A percentile compares a stretch with the other conserved stretches of the same genome.
Conservation (phyloP, 2,797 vertebrate genomes). For the Pangasius krempfi region DNA sequence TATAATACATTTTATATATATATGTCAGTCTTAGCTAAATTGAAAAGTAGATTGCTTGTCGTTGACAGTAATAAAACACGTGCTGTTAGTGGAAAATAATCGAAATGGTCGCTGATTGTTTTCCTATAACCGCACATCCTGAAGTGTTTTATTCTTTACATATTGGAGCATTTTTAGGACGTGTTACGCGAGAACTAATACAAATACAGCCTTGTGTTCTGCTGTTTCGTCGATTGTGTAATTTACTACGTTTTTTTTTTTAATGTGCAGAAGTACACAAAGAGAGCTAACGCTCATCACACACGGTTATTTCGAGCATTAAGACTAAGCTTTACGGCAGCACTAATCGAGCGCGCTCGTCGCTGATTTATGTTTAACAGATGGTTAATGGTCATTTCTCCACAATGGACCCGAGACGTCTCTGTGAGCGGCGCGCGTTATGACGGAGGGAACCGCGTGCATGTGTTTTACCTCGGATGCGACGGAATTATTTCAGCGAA, state of each 20-base stretch:
- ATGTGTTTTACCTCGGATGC: background rate
- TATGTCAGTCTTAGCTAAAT: too few relatives aligned
- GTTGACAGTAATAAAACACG: background rate
- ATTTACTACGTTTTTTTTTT: background rate
- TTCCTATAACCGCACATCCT: background rate
- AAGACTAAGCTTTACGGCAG: background rate
- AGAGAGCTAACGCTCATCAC: conserved; percentile 14
- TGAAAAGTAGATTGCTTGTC: too few relatives aligned
- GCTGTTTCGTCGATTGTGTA: background rate
- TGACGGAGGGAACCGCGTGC: background rate
- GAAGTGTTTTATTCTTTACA: background rate
- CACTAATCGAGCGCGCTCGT: background rate
- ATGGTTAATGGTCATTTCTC: conserved; percentile 34
- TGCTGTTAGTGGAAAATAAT: background rate
- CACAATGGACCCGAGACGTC: background rate
- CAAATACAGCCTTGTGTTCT: background rate
- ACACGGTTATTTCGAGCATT: background rate
- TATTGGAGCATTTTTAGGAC: background rate
- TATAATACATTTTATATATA: too few relatives aligned
- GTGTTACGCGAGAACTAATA: background rate
- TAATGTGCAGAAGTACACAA: background rate
- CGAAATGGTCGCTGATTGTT: background rate
- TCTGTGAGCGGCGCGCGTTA: background rate
- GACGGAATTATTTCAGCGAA: background rate
- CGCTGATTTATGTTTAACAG: conserved; percentile 20